Conservation (phyloP, 1,140 invertebrate genomes). For the Drosophila watanabei region DNA sequence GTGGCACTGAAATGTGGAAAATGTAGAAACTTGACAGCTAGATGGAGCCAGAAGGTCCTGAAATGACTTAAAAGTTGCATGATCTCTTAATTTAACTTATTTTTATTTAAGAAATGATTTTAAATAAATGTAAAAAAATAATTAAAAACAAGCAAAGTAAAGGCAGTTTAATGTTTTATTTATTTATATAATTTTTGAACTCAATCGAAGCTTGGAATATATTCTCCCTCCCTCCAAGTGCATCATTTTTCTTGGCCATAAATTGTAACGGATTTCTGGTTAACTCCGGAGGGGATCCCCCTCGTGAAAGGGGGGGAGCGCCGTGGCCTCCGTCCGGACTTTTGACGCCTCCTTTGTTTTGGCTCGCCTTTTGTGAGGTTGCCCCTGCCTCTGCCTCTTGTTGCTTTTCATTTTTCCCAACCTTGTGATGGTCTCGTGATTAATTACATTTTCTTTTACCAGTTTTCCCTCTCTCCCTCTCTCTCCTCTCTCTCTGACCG, state of each 20-base stretch:
- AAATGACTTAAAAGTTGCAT: not conserved
- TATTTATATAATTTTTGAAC: not conserved
- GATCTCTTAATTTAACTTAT: not conserved
- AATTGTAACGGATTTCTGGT: constrained; percentile 53
- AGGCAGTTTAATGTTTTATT: not conserved
- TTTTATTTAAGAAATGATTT: not conserved
- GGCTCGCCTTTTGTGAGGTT: constrained; percentile 22
- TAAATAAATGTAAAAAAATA: not conserved
- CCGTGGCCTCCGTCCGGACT: constrained; percentile 23
- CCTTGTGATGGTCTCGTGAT: constrained; percentile 63
- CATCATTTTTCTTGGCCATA: constrained; percentile 34
- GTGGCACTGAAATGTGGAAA: too few species aligned
- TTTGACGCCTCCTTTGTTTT: constrained; percentile 54
- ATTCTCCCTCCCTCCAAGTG: not conserved
- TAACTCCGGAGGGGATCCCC: constrained; percentile 22
- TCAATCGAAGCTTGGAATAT: accelerated
- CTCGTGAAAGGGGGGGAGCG: constrained; percentile 12
- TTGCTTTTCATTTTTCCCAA: constrained; percentile 44
- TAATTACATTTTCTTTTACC: constrained; percentile 79
- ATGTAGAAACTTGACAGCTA: not conserved
- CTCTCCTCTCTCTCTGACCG: constrained; percentile 43
- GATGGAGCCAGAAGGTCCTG: constrained; percentile 8
- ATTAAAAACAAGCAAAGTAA: not conserved
- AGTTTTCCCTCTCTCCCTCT: constrained; percentile 35
- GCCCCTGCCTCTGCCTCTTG: not conserved